phyloP scores from a whole-genome alignment of 2,113 vertebrate genomes.

The Lota lota region DNA sequence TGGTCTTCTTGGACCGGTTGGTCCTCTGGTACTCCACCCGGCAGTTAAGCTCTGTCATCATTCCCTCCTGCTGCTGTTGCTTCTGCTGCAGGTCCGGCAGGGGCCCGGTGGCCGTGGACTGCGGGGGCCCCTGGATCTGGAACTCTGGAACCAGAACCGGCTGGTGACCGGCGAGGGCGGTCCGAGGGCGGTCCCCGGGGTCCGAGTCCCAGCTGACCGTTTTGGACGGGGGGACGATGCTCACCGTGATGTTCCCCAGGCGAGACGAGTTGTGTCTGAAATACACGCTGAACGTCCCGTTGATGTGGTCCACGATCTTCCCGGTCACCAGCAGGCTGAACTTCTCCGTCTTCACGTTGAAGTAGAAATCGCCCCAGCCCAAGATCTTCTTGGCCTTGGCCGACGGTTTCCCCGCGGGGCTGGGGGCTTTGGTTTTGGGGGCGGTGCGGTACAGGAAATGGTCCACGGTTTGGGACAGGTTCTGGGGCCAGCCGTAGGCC shows the following conservation, averaged over 20 bases:
- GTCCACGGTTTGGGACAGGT: slow-evolving; percentile 59
- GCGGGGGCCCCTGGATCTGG: slow-evolving; percentile 16
- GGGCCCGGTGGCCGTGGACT: slow-evolving; percentile 26
- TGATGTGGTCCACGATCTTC: slow-evolving; percentile 77
- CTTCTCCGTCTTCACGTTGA: slow-evolving; percentile 74
- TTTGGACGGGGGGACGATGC: slow-evolving; percentile 75
- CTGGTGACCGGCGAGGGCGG: slow-evolving; percentile 27
- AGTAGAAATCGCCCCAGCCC: slow-evolving; percentile 77
- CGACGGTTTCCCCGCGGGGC: slow-evolving; percentile 46
- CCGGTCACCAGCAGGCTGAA: slow-evolving; percentile 76
- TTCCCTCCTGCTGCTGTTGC: slow-evolving; percentile 53
- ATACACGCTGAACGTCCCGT: slow-evolving; percentile 77
- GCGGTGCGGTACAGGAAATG: slow-evolving; percentile 53
- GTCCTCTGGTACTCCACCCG: slow-evolving; percentile 75
- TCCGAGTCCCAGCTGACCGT: slow-evolving; percentile 61
- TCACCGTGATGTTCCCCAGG: slow-evolving; percentile 74
- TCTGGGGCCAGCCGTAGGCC: slow-evolving; percentile 61
- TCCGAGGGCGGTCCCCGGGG: slow-evolving; percentile 5
- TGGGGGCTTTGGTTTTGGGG: slow-evolving; percentile 55
- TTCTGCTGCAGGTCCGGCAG: slow-evolving; percentile 17
- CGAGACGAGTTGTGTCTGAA: slow-evolving; percentile 78
- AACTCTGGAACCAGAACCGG: slow-evolving; percentile 39
- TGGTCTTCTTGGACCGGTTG: slow-evolving; percentile 74
- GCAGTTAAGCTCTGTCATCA: slow-evolving; percentile 68
- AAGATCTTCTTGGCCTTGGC: slow-evolving; percentile 76